Base-by-base conservation (phyloP, 2,113 vertebrate species). In the Actenoides lindsayi region DNA sequence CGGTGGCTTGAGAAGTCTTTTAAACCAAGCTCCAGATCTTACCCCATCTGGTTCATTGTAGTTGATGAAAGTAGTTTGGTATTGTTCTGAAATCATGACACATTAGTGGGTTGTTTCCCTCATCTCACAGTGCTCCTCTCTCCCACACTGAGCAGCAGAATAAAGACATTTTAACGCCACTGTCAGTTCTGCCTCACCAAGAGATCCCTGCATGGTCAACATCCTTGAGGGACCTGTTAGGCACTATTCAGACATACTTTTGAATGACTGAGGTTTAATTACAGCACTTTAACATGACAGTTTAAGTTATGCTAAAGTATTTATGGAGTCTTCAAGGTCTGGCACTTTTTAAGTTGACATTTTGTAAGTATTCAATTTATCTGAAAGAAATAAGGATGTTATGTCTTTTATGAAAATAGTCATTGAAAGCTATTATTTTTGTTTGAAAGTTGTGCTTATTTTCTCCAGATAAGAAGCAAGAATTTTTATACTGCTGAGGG, bases 261-360 rank as follows among this genome's bases (percentile, higher is more conserved):
- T 63, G 35, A 60, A 62, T 46, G 35, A 25, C 25, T 74, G 57
- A 35, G 17, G 23, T 46, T 41, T 51, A 21, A 24, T 84, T 77
- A 53, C n/a, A 77, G 27, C 3, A 73, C 6, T 75, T 65, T 33
- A 74, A 33, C 7, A 16, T 15, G 9, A 53, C 11, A 71, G 4
- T 10, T 51, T 67, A 13, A 2, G 11, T 62, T 50, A 63, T 63
- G 25, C 19, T 80, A 9, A 76, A 25, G 31, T 78, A 54, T 50
- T 79, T 46, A 62, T 41, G 14, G 17, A 51, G 13, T 35, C 37
- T 71, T 93, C 31, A 51, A 69, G 16, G 10, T 88, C 28, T 56
- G 13, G 0, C 3, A 3, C 0, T 62, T 64, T n/a, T 41, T 37
- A 68, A 63, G 14, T 62, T 71, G 5, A 20, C 30, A 7, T 42